Conservation (phyloP, 1,140 invertebrate genomes). For the Propsilocerus akamusi region DNA sequence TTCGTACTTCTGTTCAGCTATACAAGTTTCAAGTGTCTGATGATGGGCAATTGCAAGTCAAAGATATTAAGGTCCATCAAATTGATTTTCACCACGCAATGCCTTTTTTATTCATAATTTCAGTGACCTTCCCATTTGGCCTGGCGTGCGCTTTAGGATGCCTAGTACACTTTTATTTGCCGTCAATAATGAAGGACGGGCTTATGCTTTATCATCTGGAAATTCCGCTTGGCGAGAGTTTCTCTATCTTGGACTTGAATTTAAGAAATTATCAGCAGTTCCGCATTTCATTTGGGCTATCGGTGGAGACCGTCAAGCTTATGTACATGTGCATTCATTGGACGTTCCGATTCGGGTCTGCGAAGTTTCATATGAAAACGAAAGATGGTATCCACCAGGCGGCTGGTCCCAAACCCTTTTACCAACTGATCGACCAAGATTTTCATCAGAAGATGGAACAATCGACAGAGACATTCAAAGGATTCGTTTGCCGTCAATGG, state of each 20-base stretch:
- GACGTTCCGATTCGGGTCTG: conserved; percentile 78
- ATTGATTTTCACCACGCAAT: too few relatives aligned
- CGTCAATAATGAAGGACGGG: conserved; percentile 70
- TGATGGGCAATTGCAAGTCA: too few relatives aligned
- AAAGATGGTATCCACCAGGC: conserved; percentile 79
- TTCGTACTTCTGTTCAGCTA: too few relatives aligned
- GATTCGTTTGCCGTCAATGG: conserved; percentile 71
- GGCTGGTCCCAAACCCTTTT: conserved; percentile 65
- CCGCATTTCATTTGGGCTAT: conserved; percentile 78
- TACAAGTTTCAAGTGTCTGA: too few relatives aligned
- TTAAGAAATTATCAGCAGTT: conserved; percentile 68
- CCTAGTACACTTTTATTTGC: conserved; percentile 63
- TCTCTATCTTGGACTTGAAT: conserved; percentile 63
- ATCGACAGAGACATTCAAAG: conserved; percentile 55
- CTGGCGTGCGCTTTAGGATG: too few relatives aligned
- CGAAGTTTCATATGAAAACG: conserved; percentile 84
- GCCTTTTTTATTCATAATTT: too few relatives aligned
- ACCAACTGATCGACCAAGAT: conserved; percentile 70
- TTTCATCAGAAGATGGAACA: conserved; percentile 66
- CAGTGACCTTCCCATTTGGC: too few relatives aligned
- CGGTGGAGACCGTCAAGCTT: conserved; percentile 78
- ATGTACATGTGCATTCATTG: conserved; percentile 70
- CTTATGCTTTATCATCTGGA: conserved; percentile 60
- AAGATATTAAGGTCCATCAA: too few relatives aligned
- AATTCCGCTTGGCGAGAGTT: conserved; percentile 68